Evolutionary conservation across 1,140 invertebrate species (phyloP).

Genomic region (Lepidostoma basale): DNA sequence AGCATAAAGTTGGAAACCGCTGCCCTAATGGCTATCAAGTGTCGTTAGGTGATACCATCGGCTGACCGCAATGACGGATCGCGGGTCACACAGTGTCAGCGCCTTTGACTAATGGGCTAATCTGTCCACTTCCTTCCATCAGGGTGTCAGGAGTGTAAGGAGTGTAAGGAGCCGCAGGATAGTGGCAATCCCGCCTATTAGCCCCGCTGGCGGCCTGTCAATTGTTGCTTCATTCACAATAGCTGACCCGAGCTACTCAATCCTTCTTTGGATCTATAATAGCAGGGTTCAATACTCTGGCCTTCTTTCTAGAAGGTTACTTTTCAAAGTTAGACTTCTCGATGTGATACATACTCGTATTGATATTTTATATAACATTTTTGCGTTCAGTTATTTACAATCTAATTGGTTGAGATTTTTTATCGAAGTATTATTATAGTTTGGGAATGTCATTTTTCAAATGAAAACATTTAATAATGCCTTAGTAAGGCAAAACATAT

Average conservation of each 20-base stretch:
- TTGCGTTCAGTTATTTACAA: neutral
- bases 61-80: neutral
- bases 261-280: neutral
- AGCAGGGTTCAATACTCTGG: neutral
- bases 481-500: too few relatives aligned
- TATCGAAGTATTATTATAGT: neutral
- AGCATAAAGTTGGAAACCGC: too few relatives aligned
- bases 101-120: conserved; percentile 16
- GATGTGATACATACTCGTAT: neutral
- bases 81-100: conserved; percentile 1
- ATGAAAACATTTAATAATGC: neutral
- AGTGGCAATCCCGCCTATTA: neutral
- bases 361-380: neutral
- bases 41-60: too few relatives aligned
- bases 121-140: conserved; percentile 21
- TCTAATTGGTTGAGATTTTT: neutral
- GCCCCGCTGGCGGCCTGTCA: neutral
- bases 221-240: neutral
- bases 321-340: neutral
- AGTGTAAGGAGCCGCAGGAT: neutral
- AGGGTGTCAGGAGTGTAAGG: neutral
- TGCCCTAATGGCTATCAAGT: neutral
- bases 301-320: too few relatives aligned
- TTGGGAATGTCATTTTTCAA: neutral
- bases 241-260: neutral